Conservation (phyloP, 1,140 invertebrate species). For the Euwallacea similis region DNA sequence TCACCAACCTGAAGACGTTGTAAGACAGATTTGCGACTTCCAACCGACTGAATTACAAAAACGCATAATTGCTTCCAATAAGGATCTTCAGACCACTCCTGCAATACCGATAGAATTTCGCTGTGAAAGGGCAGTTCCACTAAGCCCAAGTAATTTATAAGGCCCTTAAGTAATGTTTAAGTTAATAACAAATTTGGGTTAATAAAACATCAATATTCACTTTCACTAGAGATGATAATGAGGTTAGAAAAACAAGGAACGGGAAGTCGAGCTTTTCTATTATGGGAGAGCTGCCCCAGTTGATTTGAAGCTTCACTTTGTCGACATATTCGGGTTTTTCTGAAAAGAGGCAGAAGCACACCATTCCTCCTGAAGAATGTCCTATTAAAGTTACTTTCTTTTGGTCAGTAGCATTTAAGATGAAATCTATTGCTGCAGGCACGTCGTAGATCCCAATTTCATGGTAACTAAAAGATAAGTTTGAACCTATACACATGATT, state of each 20-base stretch:
- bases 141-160: too few relatives aligned
- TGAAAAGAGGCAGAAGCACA: conserved; percentile 54
- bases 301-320: conserved; percentile 55
- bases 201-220: too few relatives aligned
- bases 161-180: too few relatives aligned
- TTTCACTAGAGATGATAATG: neutral
- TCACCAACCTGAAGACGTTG: too few relatives aligned
- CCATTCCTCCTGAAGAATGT: conserved; percentile 64
- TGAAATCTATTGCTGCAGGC: conserved; percentile 62
- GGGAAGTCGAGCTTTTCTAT: conserved; percentile 12
- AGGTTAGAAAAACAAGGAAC: neutral
- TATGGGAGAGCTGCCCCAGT: conserved; percentile 1
- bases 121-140: too few relatives aligned
- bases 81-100: too few relatives aligned
- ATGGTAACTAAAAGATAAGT: conserved; percentile 45
- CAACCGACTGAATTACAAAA: too few relatives aligned
- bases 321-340: conserved; percentile 58
- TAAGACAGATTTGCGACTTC: too few relatives aligned
- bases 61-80: too few relatives aligned
- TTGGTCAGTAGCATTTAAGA: conserved; percentile 56
- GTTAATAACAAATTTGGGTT: too few relatives aligned
- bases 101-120: too few relatives aligned
- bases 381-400: conserved; percentile 58
- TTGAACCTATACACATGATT: conserved; percentile 16
- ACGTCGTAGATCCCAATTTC: conserved; percentile 59